Base-by-base conservation (phyloP, 2,888 invertebrate species). In the Lepidochrysops patricia region DNA sequence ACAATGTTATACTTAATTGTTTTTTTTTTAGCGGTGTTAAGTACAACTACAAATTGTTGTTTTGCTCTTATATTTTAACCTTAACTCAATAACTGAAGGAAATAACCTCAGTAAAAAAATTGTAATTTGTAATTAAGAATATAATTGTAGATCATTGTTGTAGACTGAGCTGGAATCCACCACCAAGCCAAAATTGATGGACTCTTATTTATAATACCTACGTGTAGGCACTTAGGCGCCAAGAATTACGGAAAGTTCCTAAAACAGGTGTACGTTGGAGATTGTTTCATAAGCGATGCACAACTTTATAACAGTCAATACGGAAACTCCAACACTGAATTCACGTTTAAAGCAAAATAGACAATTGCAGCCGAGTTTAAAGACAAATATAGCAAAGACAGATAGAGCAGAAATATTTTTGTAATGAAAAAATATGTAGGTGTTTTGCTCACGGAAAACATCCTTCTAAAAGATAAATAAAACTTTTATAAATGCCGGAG, bases 261-360 rank as follows among this genome's bases (percentile, higher is more conserved):
- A 32, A 32, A 54, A 54, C 54, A 54, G 54, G 29, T 54, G 54
- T 54, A 52, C 15, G 15, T 6, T 3, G 54, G 2, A 19, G 15
- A 57, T 57, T 57, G 43, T 57, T 57, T 15, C 57, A 57, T 19
- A 57, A 43, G 25, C 57, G 35, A 25, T 25, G 25, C 23, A 37
- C 1, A 23, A 57, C 37, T 57, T 35, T 35, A 12, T 35, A 34
- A 34, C n/a, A 57, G 37, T 15, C 4, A 15, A 7, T 34, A 57
- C 37, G 6, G 12, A 13, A 19, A n/a, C 23, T 25, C 4, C 35
- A 57, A 52, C 13, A 27, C 27, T 27, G 52, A 13, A 52, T 43
- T 43, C 43, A 19, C 43, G 43, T 23, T 43, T 43, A 43, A 43
- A 19, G 43, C 43, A 9, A 43, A 23, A 43, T 43, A 19, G 19